Evolutionary conservation across 2,797 vertebrate species (phyloP).

Genomic region (Pelodytes ibericus): DNA sequence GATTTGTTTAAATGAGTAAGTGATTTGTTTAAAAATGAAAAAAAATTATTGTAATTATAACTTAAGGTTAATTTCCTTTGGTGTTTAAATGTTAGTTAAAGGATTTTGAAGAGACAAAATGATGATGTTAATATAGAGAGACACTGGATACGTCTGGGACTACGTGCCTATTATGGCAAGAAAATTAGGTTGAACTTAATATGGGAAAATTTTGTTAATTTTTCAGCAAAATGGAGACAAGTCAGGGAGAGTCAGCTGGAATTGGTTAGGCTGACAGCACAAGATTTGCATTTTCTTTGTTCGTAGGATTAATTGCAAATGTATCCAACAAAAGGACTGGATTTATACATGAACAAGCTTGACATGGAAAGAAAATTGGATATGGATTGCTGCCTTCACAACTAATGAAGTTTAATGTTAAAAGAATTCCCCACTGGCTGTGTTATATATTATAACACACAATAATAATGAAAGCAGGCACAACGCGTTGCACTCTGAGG

Average conservation of each 20-base stretch:
- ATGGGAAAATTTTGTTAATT: slow-evolving; percentile 73
- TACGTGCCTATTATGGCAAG: slow-evolving; percentile 74
- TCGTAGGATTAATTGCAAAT: slow-evolving; percentile 76
- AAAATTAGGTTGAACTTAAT: slow-evolving; percentile 78
- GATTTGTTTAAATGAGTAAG: slow-evolving; percentile 78
- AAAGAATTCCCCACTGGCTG: slow-evolving; percentile 67
- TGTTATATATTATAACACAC: slow-evolving; percentile 57
- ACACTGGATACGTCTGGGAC: slow-evolving; percentile 71
- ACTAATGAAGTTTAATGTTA: slow-evolving; percentile 75
- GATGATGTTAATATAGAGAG: slow-evolving; percentile 75
- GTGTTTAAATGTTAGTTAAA: slow-evolving; percentile 82
- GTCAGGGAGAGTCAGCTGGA: slow-evolving; percentile 66
- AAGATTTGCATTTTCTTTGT: slow-evolving; percentile 75
- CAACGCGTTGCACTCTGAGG: slow-evolving; percentile 32
- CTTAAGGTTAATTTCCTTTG: slow-evolving; percentile 83
- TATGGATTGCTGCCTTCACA: slow-evolving; percentile 77
- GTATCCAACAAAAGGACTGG: slow-evolving; percentile 71
- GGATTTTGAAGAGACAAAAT: slow-evolving; percentile 77
- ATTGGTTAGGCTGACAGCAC: slow-evolving; percentile 64
- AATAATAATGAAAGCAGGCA: slow-evolving; percentile 52
- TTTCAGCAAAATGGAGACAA: slow-evolving; percentile 70
- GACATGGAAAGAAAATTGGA: slow-evolving; percentile 77
- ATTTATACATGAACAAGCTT: slow-evolving; percentile 71
- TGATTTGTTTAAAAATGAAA: slow-evolving; percentile 81
- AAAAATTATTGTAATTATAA: slow-evolving; percentile 77